Base-by-base conservation (phyloP, 2,888 invertebrate genomes). In the Serripes groenlandicus region DNA sequence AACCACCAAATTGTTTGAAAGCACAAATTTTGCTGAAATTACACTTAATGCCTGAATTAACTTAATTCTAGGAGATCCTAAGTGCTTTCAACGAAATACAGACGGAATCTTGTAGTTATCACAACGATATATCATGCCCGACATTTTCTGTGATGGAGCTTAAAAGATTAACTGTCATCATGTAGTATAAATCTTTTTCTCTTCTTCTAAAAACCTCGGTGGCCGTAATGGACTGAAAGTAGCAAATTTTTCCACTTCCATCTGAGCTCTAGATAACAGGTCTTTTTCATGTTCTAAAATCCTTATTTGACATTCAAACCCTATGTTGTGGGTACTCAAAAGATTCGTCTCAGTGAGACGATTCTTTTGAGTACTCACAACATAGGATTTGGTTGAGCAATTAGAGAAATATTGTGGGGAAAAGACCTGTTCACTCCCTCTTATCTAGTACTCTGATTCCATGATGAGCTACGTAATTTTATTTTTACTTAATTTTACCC, bases 151-250 rank as follows among this genome's bases (percentile, higher is more conserved):
- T 76, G 83, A 83, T 80, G 77, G 85, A 70, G 73, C 83, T 81
- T 86, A 86, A 86, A 83, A 86, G 85, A 86, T 83, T 86, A 86
- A 86, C 85, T 86, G 85, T 83, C 85, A 86, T 78, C 75, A 35
- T 34, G 26, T 28, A 37, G 78, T 62, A 86, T 83, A 80, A 86
- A 86, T 83, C 80, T 78, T 56, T 72, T 56, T 72, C 28, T 32
- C 32, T 35, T 34, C 35, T n/a, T 37, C 35, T n/a, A 35, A 62
- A 64, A 64, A 34, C 64, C 34, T 34, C 35, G 64, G 64, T 34
- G 15, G 18, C n/a, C 64, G 34, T 64, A 64, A 64, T 64, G 64
- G 64, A 34, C n/a, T 64, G 64, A 64, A 64, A 56, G 56, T 21
- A 56, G 56, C 64, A 23, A 15, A 35, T 35, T 64, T 35, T 64